Base-by-base conservation (phyloP, 2,888 invertebrate genomes). In the Pilophorus perplexus region DNA sequence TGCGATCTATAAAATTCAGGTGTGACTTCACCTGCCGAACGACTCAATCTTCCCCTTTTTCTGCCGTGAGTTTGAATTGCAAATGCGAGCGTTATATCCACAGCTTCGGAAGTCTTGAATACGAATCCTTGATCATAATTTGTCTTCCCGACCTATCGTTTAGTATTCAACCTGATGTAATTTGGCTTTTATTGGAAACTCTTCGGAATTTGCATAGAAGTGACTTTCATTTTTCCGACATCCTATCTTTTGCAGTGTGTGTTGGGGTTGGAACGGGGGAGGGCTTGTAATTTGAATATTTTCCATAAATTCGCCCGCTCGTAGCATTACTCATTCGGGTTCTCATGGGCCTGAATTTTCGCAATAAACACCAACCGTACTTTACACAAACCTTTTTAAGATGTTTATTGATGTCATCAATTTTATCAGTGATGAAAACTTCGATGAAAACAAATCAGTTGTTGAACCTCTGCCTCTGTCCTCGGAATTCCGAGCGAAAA, bases 1-100 rank as follows among this genome's bases (percentile, higher is more conserved):
- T 20, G 42, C 14, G 23, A 16, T 42, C 59, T 40, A 59, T 59
- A 59, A 59, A 59, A 59, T 59, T 59, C 59, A 59, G 59, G 59
- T 59, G 59, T 59, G 23, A 42, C 40, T 59, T 14, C 23, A n/a
- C 27, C 22, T 22, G 14, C 12, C 18, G 8, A 23, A 40, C 38
- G 59, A 40, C 59, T 42, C 42, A 16, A 18, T 42, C 25, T 27
- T 25, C 8, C 6, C 59, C n/a, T 18, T 33, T n/a, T 14, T 14
- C 23, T 25, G 4, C 16, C 18, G 27, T 59, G n/a, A n/a, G n/a
- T 59, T 59, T 59, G 59, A 20, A 59, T 59, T 59, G 59, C 59
- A 59, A 59, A 59, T 59, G 22, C 25, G 6, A 3, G 25, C 55
- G 37, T 25, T 42, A 42, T 25, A 25, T 42, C 27, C 20, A 22